Base-by-base conservation (phyloP, 23 tunicate genomes). In the Ciona savignyi region DNA sequence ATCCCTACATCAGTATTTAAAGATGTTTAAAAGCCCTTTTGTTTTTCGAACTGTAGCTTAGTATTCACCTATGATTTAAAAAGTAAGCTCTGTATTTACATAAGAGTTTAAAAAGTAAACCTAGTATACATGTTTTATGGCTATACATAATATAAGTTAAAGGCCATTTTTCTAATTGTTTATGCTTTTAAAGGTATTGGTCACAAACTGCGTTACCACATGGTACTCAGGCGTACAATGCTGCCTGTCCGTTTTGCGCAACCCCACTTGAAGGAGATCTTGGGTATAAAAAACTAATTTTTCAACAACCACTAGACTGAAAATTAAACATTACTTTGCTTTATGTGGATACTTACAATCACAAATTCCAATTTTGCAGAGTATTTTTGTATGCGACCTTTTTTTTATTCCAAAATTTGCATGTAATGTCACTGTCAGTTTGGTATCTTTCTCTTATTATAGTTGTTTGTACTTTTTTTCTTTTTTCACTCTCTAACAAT, bases 211-310 rank as follows among this genome's bases (percentile, higher is more conserved):
- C 84, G 4, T 75, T 93, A 6, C 98, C 98, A 4, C 93, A 87
- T 35, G 98, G 98, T 24, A 93, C 98, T 15, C 98, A 93, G 65
- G 93, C 85, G 22, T 93, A 88, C 68, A 81, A 81, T 68, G 85
- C 90, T 29, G 85, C 85, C 21, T 93, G 98, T 73, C 98, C 98
- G 0, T 93, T 87, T 65, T 93, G 98, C 49, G 89, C 98, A 11
- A 93, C 93, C 4, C 90, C 82, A 1, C 35, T 93, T 2, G 98
- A 93, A 63, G 85, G 93, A 4, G 89, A 81, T 56, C 87, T 74
- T 22, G 88, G 88, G 2, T 93, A 76, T 78, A 79, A 79, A 2
- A 86, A 87, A 68, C 62, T 93, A 19, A 93, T 93, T 26, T 93
- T 87, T 86, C 98, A 93, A 62, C 95, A 75, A 66, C 81, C 81